Conservation (phyloP, 1,140 invertebrate species). For the Cotesia chilonis region DNA sequence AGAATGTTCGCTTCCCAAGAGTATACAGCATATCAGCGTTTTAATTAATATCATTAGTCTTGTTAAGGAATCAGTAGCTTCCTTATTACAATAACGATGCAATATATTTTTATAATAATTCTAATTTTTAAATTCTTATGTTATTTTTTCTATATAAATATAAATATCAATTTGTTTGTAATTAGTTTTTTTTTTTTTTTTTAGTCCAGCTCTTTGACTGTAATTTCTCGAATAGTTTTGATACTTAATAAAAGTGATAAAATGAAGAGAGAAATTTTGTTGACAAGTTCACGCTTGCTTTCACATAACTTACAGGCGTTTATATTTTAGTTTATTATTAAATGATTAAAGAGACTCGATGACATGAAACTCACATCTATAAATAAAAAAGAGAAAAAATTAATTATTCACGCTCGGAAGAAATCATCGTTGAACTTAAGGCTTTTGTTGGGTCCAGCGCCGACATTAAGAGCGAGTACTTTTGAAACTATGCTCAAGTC, state of each 20-base stretch:
- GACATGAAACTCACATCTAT: neutral
- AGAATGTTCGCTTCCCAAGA: constrained; percentile 22
- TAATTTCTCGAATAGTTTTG: too few relatives aligned
- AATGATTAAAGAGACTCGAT: too few relatives aligned
- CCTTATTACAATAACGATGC: constrained; percentile 27
- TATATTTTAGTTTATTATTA: too few relatives aligned
- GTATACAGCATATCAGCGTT: constrained; percentile 12
- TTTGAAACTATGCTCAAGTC: constrained; percentile 83
- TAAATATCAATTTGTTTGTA: too few relatives aligned
- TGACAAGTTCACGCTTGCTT: too few relatives aligned
- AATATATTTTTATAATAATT: neutral
- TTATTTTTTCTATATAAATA: neutral
- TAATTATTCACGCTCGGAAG: constrained; percentile 40
- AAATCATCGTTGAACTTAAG: constrained; percentile 40
- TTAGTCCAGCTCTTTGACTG: too few relatives aligned
- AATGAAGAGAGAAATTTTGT: too few relatives aligned
- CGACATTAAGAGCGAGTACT: constrained; percentile 79
- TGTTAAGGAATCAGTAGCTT: constrained; percentile 34
- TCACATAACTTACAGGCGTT: too few relatives aligned
- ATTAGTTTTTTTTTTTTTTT: too few relatives aligned
- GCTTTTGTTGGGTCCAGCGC: constrained; percentile 55
- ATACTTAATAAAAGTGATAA: too few relatives aligned
- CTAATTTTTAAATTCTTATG: constrained; percentile 8
- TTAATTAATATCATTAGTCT: constrained; percentile 43
- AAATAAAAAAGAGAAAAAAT: neutral